Conservation (phyloP, 2,113 vertebrate species). For the Pitta sordida region DNA sequence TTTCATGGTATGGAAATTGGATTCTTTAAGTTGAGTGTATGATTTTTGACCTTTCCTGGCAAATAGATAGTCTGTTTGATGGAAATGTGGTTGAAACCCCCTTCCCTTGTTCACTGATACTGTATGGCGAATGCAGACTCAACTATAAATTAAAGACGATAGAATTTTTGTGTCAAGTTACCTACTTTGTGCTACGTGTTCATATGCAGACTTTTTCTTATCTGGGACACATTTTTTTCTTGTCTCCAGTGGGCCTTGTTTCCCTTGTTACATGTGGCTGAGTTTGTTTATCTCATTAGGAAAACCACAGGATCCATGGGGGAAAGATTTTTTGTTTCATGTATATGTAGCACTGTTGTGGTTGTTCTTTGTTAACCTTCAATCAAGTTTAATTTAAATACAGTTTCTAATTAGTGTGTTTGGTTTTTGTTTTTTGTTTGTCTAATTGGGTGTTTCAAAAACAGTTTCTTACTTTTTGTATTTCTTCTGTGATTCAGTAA, state of each 20-base stretch:
- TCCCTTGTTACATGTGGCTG: not conserved
- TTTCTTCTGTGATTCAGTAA: not conserved
- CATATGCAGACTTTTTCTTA: not conserved
- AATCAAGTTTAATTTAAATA: not conserved
- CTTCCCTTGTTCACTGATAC: not conserved
- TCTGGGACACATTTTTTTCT: not conserved
- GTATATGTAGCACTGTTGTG: not conserved
- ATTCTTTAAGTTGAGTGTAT: not conserved
- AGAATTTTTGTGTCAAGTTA: slow-evolving; percentile 9
- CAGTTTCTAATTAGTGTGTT: not conserved
- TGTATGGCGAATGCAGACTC: not conserved
- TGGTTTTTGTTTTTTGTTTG: not conserved
- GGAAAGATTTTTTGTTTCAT: not conserved
- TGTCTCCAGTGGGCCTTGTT: not conserved
- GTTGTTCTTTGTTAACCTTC: not conserved
- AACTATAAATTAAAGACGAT: not conserved
- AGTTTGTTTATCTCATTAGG: not conserved
- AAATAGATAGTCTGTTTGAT: not conserved
- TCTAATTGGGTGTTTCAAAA: not conserved
- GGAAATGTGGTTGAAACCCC: not conserved
- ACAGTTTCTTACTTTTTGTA: not conserved
- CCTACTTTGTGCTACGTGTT: not conserved
- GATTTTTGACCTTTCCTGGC: not conserved
- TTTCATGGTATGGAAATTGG: slow-evolving; percentile 25
- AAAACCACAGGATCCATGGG: not conserved